phyloP scores from a whole-genome alignment of 1,140 invertebrate genomes.

The Brachionus koreanus region DNA sequence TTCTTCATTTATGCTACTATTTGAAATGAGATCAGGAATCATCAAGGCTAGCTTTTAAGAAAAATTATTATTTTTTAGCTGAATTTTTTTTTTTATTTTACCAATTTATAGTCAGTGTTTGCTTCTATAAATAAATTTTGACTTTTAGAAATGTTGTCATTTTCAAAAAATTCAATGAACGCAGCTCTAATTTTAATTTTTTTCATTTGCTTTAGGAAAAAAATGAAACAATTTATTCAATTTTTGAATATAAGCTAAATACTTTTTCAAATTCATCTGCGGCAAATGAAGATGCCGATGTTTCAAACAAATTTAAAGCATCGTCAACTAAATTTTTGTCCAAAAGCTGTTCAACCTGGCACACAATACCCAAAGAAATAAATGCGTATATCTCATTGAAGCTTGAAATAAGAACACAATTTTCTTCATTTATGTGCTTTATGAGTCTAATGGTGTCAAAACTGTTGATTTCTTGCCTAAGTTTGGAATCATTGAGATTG shows the following conservation, averaged over 20 bases:
- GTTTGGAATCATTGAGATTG: slow-evolving; percentile 29
- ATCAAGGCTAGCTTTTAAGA: neutral
- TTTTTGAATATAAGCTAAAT: neutral
- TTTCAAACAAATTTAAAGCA: slow-evolving; percentile 12
- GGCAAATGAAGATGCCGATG: neutral
- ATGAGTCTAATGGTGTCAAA: neutral
- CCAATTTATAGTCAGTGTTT: slow-evolving; percentile 4
- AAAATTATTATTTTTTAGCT: too few relatives aligned
- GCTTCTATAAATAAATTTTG: neutral
- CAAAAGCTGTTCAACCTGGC: slow-evolving; percentile 16
- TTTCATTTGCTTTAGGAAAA: slow-evolving; percentile 26
- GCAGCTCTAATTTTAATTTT: slow-evolving; percentile 29
- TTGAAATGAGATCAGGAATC: neutral
- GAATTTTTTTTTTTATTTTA: too few relatives aligned
- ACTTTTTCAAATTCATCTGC: slow-evolving; percentile 17
- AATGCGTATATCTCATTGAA: slow-evolving; percentile 27
- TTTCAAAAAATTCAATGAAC: slow-evolving; percentile 29
- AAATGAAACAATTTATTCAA: neutral
- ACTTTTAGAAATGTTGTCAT: neutral
- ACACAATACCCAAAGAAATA: slow-evolving; percentile 13
- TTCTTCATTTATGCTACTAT: neutral
- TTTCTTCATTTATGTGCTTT: slow-evolving; percentile 14
- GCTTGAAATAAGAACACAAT: neutral
- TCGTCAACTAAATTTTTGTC: slow-evolving; percentile 25
- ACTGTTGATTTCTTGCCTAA: slow-evolving; percentile 19